phyloP scores from a whole-genome alignment of 2,888 invertebrate species.

The Harpalus rubripes region DNA sequence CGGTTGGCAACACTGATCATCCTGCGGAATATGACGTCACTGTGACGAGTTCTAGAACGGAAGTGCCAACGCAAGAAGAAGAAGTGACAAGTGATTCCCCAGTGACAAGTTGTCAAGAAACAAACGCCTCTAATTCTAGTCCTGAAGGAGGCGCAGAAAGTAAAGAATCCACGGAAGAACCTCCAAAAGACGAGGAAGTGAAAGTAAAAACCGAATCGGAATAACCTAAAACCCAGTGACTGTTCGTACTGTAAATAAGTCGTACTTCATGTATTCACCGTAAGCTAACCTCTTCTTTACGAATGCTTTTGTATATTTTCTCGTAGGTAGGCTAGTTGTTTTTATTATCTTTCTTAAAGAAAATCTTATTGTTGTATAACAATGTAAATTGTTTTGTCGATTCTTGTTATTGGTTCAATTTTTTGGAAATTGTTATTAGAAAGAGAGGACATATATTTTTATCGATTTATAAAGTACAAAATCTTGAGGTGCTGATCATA shows the following conservation, averaged over 20 bases:
- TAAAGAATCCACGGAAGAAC: constrained; percentile 4
- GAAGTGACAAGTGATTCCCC: constrained; percentile 36
- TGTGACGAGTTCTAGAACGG: constrained; percentile 59
- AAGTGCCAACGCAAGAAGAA: constrained; percentile 30
- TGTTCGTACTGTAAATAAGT: constrained; percentile 47
- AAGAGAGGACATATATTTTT: constrained; percentile 63
- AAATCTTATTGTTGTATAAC: constrained; percentile 63
- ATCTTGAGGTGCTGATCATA: constrained; percentile 67
- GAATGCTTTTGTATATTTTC: constrained; percentile 65
- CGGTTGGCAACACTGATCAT: constrained; percentile 6
- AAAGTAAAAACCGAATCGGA: constrained; percentile 52
- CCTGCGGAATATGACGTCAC: constrained; percentile 51
- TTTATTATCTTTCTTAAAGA: constrained; percentile 65
- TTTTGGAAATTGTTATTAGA: constrained; percentile 64
- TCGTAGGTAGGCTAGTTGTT: constrained; percentile 56
- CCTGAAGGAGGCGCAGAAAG: not conserved
- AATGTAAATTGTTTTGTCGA: constrained; percentile 62
- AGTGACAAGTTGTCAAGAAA: constrained; percentile 41
- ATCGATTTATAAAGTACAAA: constrained; percentile 67
- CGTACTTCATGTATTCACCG: constrained; percentile 51
- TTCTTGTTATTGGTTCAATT: constrained; percentile 66
- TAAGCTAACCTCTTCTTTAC: constrained; percentile 41
- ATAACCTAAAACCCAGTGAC: constrained; percentile 34
- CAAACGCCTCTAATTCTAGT: constrained; percentile 22
- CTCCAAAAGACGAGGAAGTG: constrained; percentile 14